Conservation (phyloP, 2,113 vertebrate species). For the Pelecanus crispus region DNA sequence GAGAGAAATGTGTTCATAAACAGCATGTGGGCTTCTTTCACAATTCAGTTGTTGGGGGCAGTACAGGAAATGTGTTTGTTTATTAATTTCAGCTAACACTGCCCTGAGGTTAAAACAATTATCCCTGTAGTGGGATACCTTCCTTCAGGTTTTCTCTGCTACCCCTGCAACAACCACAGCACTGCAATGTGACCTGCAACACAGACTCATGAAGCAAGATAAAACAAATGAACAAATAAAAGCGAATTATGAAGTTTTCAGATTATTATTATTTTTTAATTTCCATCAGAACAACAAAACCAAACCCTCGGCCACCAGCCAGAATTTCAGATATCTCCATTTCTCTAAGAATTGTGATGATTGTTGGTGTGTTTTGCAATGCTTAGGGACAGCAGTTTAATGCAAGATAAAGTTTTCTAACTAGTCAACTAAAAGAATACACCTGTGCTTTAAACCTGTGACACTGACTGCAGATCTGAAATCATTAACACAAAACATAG, state of each 20-base stretch:
- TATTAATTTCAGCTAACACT: background rate
- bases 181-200: background rate
- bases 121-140: background rate
- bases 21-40: background rate
- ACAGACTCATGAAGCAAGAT: background rate
- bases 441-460: background rate
- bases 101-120: background rate
- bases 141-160: background rate
- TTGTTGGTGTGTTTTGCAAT: background rate
- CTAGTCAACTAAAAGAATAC: background rate
- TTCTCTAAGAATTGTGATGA: background rate
- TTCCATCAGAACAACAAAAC: background rate
- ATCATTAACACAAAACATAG: background rate
- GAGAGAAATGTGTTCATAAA: background rate
- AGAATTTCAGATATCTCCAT: background rate
- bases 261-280: background rate
- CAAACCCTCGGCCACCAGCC: background rate
- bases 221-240: background rate
- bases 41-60: background rate
- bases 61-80: rapidly evolving
- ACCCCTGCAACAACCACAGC: background rate
- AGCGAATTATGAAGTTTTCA: background rate
- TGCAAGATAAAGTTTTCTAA: background rate
- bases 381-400: background rate
- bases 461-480: background rate